phyloP scores from a whole-genome alignment of 2,113 vertebrate genomes.

The Carollia perspicillata region DNA sequence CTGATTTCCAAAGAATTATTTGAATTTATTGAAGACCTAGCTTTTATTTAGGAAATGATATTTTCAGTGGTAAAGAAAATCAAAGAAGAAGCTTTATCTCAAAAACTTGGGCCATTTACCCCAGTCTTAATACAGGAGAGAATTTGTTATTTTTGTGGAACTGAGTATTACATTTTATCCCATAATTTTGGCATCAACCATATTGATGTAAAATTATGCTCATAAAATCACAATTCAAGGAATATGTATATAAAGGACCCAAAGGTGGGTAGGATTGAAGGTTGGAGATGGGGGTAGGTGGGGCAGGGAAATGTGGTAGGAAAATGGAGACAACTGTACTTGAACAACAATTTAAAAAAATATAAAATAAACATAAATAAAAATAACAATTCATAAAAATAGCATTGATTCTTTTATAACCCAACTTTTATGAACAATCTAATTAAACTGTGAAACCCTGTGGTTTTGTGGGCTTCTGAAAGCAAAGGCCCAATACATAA shows the following conservation, averaged over 20 bases:
- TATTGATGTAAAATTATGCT: neutral
- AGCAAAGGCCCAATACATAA: neutral
- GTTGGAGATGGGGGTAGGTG: no score
- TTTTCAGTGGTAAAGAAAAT: constrained; percentile 19
- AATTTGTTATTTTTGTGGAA: neutral
- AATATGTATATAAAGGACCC: no score
- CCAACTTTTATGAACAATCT: neutral
- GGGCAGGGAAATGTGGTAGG: no score
- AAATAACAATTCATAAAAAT: neutral
- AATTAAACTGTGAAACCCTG: neutral
- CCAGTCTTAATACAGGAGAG: neutral
- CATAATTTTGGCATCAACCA: neutral
- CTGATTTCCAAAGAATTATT: neutral
- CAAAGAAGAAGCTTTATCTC: neutral
- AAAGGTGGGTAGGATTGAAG: no score
- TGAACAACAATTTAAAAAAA: no score
- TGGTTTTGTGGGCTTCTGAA: neutral
- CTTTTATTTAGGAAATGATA: neutral
- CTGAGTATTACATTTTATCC: neutral
- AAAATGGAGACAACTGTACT: no score
- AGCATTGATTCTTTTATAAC: neutral
- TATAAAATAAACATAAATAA: no score
- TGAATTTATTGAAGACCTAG: neutral
- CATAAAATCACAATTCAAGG: neutral
- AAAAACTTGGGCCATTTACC: neutral